Evolutionary conservation across 2,113 vertebrate species (phyloP), one percentile per base, ranked within the genome.

Genomic region (Phainopepla nitens): DNA sequence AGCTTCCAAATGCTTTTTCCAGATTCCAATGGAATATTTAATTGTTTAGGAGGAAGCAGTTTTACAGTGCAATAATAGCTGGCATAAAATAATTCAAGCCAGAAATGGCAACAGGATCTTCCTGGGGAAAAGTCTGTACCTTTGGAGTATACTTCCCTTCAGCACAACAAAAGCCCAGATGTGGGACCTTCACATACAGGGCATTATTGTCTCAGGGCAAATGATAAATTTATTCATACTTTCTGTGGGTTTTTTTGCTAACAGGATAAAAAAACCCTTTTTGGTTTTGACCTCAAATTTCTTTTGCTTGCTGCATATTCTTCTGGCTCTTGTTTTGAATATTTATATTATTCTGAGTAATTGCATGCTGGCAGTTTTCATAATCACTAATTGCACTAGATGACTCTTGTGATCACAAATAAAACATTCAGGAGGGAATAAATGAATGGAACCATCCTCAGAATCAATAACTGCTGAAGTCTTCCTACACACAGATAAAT

Each of bases 381-480:
- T 96, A 97, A 96, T 87, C 76, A 58, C 93, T 97, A 97, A 96
- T 97, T 96, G 79, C n/a, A 96, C 81, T 95, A 78, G 95, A 97
- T 97, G 73, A 97, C 93, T 97, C 85, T 87, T 89, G 90, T 87
- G 97, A 96, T 84, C 90, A 97, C 92, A 97, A 98, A 94, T 41
- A 95, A 80, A 92, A 45, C 83, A 79, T 96, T 93, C 1, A 47
- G 50, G 90, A 97, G 64, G 76, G 58, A 96, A 95, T 96, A 96
- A 97, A 97, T 93, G 87, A 97, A 96, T 87, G 87, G 77, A 97
- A 84, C 31, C 62, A 83, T 95, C 41, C 94, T 82, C 31, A n/a
- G 78, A 97, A 98, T 97, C 94, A 96, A 94, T 96, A 98, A 94
- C 49, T 76, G 49, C 54, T 96, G 68, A 84, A 90, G 88, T 41